Percentiles rank a stretch among this genome's conserved stretches.
phyloP scores from a whole-genome alignment of 2,113 vertebrate genomes.

The Phylloscopus trochilus region DNA sequence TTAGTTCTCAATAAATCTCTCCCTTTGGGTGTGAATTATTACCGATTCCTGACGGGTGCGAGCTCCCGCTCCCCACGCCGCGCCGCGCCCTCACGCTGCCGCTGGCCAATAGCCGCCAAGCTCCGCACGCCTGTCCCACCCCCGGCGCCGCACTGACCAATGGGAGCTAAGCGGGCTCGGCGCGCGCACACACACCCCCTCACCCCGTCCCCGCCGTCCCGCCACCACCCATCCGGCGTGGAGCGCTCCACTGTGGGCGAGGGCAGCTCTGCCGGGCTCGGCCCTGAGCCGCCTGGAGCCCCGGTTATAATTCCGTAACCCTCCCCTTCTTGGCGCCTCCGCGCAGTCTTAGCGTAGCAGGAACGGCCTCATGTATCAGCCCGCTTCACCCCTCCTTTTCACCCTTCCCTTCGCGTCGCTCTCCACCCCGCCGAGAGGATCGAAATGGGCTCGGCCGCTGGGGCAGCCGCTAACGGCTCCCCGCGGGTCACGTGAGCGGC shows the following conservation, averaged over 20 bases:
- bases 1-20: neutral
- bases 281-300: neutral
- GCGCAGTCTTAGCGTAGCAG: rapidly evolving
- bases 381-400: rapidly evolving
- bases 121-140: rapidly evolving
- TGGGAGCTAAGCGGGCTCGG: neutral
- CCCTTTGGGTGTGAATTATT: neutral
- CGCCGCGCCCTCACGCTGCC: neutral
- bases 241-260: neutral
- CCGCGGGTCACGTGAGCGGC: neutral
- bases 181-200: too few species aligned
- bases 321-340: rapidly evolving
- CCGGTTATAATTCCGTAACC: neutral
- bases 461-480: neutral
- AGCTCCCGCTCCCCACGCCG: rapidly evolving
- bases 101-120: neutral
- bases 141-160: neutral
- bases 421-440: rapidly evolving
- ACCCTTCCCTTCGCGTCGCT: neutral
- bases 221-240: rapidly evolving
- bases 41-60: rapidly evolving
- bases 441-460: neutral
- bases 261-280: rapidly evolving
- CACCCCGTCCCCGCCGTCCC: too few species aligned
- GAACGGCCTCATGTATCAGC: rapidly evolving